A percentile compares a stretch with the other conserved stretches of the same genome.
Conservation (phyloP, 1,140 invertebrate species). For the Zaprionus gabonicus region DNA sequence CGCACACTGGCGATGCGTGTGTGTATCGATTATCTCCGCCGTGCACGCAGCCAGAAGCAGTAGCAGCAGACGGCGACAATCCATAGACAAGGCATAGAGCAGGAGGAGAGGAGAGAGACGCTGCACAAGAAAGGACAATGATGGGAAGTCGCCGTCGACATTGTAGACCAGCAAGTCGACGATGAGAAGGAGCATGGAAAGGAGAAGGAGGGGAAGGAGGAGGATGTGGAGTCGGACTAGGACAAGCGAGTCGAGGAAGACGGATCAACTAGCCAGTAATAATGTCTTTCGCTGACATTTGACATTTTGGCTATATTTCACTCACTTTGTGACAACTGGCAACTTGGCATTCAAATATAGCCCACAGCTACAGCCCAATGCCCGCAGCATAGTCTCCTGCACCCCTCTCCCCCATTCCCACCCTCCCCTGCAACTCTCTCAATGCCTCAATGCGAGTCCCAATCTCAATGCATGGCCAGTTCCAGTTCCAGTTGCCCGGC, state of each 20-base stretch:
- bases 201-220: background rate
- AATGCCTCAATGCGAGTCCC: background rate
- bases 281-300: slow-evolving; percentile 83
- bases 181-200: background rate
- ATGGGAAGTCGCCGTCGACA: slow-evolving; percentile 11
- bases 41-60: slow-evolving; percentile 6
- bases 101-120: background rate
- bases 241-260: slow-evolving; percentile 24
- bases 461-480: slow-evolving; percentile 16
- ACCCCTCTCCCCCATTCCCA: background rate
- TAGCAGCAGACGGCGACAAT: slow-evolving; percentile 65
- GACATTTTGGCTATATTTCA: slow-evolving; percentile 82
- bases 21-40: slow-evolving; percentile 74
- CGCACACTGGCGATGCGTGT: slow-evolving; percentile 29
- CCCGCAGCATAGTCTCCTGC: background rate
- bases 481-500: slow-evolving; percentile 41
- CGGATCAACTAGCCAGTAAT: slow-evolving; percentile 82
- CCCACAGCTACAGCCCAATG: slow-evolving; percentile 26
- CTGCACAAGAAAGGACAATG: slow-evolving; percentile 13
- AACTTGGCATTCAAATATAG: slow-evolving; percentile 82
- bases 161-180: slow-evolving; percentile 6
- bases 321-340: slow-evolving; percentile 81
- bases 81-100: slow-evolving; percentile 37
- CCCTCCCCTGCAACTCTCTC: background rate
- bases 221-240: background rate